These are phyloP conservation scores for Sceliomorpha sp. DNA, from an alignment of 2,888 invertebrate species.

Conservation along the genomic window DNA sequence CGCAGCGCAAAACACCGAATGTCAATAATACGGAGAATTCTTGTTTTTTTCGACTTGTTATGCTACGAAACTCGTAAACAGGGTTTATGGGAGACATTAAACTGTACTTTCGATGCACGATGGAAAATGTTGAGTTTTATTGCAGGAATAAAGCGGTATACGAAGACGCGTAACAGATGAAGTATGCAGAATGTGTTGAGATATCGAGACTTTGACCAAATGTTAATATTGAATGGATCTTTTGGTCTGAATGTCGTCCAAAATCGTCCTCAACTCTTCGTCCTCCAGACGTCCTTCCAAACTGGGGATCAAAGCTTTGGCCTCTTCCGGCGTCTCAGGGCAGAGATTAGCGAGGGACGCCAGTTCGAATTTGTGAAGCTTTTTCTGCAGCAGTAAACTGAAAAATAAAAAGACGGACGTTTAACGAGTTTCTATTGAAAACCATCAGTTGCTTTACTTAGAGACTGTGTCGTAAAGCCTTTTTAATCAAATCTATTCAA, in stretches of 20 bases:
- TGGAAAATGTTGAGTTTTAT: no score
- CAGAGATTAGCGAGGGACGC: constrained; percentile 99
- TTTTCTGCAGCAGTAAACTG: constrained; percentile 95
- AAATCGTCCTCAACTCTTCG: constrained; percentile 96
- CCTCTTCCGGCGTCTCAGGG: constrained; percentile 99
- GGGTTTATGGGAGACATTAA: no score
- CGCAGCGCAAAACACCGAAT: constrained; percentile 1
- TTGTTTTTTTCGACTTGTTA: neutral
- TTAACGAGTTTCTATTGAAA: no score
- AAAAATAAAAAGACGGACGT: constrained; percentile 52
- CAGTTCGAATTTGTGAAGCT: constrained; percentile 98
- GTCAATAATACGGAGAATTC: neutral
- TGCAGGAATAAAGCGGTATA: neutral
- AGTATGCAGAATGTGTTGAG: no score
- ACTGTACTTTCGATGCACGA: no score
- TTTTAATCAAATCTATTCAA: no score
- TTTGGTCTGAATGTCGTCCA: constrained; percentile 99
- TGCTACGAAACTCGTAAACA: no score
- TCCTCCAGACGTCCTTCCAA: constrained; percentile 98
- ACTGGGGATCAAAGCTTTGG: constrained; percentile 97
- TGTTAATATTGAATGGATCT: constrained; percentile 97
- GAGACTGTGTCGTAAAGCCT: no score
- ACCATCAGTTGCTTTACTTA: no score
- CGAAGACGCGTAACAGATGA: neutral
- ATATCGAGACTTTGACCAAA: no score